Conservation (phyloP, 2,113 vertebrate genomes). For the Leucosticte australis region DNA sequence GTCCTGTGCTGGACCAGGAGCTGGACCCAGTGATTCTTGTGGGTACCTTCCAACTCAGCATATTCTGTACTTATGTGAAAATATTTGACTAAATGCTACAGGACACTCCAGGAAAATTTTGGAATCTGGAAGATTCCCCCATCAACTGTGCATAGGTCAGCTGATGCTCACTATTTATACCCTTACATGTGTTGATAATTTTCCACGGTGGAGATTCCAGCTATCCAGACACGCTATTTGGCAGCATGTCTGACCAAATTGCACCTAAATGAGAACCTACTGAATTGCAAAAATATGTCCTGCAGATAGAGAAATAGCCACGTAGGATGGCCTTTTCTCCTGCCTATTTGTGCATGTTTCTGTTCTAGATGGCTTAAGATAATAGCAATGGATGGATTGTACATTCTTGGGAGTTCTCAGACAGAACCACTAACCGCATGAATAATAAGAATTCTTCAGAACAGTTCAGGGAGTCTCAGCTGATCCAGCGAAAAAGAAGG, state of each 20-base stretch:
- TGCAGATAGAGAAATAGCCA: background rate
- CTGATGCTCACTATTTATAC: background rate
- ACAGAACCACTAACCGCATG: fast-evolving
- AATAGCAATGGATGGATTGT: background rate
- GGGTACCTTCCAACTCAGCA: background rate
- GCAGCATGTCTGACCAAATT: background rate
- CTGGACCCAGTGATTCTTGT: background rate
- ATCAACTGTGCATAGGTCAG: background rate
- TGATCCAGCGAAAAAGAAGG: background rate
- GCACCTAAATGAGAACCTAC: background rate
- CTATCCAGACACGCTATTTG: background rate
- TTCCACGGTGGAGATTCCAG: fast-evolving
- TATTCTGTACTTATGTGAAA: background rate
- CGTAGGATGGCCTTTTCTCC: background rate
- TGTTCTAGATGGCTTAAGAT: background rate
- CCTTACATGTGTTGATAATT: background rate
- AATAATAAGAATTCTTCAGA: background rate
- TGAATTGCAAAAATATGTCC: background rate
- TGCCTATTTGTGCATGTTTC: background rate
- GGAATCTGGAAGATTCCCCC: background rate
- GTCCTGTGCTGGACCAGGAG: background rate
- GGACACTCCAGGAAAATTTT: background rate
- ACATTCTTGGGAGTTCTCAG: fast-evolving
- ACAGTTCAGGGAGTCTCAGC: background rate
- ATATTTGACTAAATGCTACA: background rate